These are phyloP conservation scores for Drosophila sp. DNA, from an alignment of 1,140 invertebrate species.

Conservation along the genomic window DNA sequence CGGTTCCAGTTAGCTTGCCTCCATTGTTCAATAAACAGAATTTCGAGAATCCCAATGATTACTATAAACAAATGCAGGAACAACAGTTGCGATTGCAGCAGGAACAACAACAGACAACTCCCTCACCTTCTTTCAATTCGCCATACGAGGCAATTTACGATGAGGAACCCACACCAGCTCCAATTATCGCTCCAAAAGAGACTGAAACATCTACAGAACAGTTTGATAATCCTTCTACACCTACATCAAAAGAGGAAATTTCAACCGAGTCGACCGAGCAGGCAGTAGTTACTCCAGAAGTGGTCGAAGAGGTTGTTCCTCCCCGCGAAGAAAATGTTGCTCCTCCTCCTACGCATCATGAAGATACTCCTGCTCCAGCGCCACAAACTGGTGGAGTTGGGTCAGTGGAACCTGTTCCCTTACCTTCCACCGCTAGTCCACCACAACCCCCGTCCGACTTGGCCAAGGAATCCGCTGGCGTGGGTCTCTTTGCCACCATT, in stretches of 20 bases:
- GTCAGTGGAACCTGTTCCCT: conserved; percentile 43
- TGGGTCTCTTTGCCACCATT: conserved; percentile 71
- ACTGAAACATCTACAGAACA: background rate
- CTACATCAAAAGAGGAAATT: background rate
- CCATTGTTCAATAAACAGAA: conserved; percentile 57
- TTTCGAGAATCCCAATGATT: conserved; percentile 53
- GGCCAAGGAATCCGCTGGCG: conserved; percentile 43
- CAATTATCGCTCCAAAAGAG: background rate
- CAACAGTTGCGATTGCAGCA: conserved; percentile 13
- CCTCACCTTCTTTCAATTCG: conserved; percentile 28
- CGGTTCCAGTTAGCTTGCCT: conserved; percentile 37
- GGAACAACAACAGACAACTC: conserved; percentile 39
- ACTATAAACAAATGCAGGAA: conserved; percentile 57
- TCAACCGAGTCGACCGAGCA: background rate
- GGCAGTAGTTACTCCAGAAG: background rate
- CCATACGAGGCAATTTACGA: conserved; percentile 45
- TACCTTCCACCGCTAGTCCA: conserved; percentile 34
- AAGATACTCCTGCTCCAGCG: background rate
- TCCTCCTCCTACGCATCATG: background rate
- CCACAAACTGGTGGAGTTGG: conserved; percentile 20
- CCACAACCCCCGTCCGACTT: background rate
- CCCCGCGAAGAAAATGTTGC: background rate
- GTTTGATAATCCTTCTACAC: background rate
- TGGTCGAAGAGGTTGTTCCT: background rate
- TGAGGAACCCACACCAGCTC: conserved; percentile 47